phyloP scores from a whole-genome alignment of 2,888 invertebrate species.

The Rhamphomyia laevipes region DNA sequence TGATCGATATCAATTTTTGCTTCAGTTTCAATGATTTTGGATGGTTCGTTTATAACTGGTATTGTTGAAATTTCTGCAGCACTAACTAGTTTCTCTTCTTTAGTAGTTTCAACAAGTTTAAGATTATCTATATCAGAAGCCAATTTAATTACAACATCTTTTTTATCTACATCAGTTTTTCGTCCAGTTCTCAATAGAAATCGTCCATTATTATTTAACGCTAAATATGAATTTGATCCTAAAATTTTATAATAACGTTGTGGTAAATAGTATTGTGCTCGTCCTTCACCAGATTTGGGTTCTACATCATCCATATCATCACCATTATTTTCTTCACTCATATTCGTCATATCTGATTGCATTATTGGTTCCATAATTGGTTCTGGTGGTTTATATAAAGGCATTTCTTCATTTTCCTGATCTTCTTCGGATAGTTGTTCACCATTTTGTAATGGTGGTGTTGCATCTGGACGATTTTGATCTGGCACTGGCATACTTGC shows the following conservation, averaged over 20 bases:
- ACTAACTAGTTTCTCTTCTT: background rate
- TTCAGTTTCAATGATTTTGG: background rate
- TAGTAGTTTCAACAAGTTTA: background rate
- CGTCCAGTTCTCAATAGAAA: constrained; percentile 12
- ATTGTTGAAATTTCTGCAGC: background rate
- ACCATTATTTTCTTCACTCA: background rate
- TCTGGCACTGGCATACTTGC: background rate
- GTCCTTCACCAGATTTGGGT: background rate
- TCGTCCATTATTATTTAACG: constrained; percentile 11
- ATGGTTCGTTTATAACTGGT: background rate
- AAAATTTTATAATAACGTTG: constrained; percentile 9
- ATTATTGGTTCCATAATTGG: background rate
- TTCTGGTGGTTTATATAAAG: background rate
- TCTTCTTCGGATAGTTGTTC: background rate
- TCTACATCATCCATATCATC: background rate
- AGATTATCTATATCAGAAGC: background rate
- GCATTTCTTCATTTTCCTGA: background rate
- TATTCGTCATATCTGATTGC: background rate
- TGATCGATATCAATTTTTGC: background rate
- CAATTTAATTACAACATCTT: background rate
- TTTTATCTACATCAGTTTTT: constrained; percentile 5
- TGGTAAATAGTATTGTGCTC: constrained; percentile 11
- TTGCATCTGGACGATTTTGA: background rate
- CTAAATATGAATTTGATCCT: constrained; percentile 9
- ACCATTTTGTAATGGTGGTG: background rate